A percentile compares a stretch with the other conserved stretches of the same genome.
Conservation (phyloP, 2,113 vertebrate species). For the Malurus cyaneus region DNA sequence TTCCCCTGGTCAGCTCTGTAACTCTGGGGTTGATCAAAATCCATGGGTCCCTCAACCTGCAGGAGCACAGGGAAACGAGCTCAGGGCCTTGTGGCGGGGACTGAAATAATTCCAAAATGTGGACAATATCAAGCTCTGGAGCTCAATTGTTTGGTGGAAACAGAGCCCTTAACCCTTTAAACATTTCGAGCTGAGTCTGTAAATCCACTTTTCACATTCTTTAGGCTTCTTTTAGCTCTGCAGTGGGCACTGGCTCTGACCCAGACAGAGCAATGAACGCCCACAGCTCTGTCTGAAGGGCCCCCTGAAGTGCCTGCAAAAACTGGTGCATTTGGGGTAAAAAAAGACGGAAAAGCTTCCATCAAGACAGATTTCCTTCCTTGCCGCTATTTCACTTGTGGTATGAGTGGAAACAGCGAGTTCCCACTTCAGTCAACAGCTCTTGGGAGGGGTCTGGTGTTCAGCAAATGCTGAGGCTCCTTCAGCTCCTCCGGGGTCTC, state of each 20-base stretch:
- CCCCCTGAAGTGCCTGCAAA: background rate
- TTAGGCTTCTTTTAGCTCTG: background rate
- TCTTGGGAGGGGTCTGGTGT: background rate
- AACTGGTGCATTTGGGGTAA: background rate
- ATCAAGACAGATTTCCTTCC: background rate
- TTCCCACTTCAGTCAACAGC: slow-evolving; percentile 34
- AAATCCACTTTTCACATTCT: background rate
- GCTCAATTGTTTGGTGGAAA: background rate
- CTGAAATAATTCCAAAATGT: background rate
- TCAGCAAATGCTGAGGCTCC: background rate
- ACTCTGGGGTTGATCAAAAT: background rate
- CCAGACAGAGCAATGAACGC: background rate
- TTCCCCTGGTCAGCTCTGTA: accelerated
- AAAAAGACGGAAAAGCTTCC: background rate
- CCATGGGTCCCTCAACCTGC: background rate
- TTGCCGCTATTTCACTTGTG: background rate
- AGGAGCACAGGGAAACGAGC: background rate
- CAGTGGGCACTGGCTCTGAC: background rate
- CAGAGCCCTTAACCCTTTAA: background rate
- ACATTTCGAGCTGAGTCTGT: background rate
- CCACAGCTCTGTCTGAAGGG: background rate
- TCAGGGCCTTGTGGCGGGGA: background rate
- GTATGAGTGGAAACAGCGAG: background rate
- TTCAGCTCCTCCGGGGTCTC: background rate
- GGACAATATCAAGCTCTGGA: background rate